Percentiles rank a stretch among this genome's conserved stretches.
These are phyloP conservation scores for Leptinotarsa tumamoca DNA, from an alignment of 2,888 invertebrate species.

Conservation along the genomic window DNA sequence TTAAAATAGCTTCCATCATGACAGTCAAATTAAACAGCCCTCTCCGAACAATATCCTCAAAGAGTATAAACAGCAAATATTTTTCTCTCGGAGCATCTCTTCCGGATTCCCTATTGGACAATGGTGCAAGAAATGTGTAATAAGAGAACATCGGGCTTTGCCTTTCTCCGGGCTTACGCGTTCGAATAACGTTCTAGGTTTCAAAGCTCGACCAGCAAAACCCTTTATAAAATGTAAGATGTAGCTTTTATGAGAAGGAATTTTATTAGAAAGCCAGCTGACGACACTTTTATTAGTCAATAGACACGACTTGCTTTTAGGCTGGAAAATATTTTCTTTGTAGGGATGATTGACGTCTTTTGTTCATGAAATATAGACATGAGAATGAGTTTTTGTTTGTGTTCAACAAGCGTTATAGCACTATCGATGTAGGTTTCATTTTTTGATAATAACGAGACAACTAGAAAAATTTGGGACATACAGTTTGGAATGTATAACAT, in stretches of 20 bases:
- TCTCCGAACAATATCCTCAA: neutral
- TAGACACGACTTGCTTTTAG: neutral
- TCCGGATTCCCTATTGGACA: conserved; percentile 3
- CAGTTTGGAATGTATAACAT: no score
- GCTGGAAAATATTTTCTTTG: neutral
- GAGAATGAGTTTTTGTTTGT: neutral
- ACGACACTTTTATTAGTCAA: neutral
- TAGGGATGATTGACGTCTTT: neutral
- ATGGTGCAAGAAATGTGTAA: conserved; percentile 14
- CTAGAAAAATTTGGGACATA: no score
- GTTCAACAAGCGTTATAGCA: neutral
- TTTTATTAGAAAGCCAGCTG: conserved; percentile 1
- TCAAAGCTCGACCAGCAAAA: conserved; percentile 4
- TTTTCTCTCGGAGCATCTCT: neutral
- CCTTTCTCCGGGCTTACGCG: neutral
- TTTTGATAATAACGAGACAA: no score
- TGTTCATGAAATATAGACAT: neutral
- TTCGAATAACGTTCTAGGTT: neutral
- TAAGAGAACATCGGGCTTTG: conserved; percentile 6
- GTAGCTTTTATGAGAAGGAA: conserved; percentile 1
- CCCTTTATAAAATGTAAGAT: conserved; percentile 12
- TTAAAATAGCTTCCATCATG: neutral
- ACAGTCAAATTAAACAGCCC: conserved; percentile 7
- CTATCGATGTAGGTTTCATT: no score
- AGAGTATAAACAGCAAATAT: conserved; percentile 3